Conservation (phyloP, 2,888 invertebrate genomes). For the Gerosis bhagava region DNA sequence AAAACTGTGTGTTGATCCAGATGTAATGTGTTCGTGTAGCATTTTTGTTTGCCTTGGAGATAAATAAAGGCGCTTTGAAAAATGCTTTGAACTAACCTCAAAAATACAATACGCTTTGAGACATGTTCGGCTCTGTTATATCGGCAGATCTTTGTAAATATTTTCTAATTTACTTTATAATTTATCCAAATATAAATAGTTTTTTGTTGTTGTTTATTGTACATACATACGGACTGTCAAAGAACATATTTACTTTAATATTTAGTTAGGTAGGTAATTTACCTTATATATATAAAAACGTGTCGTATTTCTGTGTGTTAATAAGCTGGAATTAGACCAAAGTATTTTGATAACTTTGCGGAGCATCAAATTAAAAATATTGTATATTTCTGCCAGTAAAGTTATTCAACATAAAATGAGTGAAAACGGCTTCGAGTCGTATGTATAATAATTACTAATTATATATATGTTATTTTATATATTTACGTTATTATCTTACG, state of each 20-base stretch:
- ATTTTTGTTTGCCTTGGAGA: conserved; percentile 72
- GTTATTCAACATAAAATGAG: conserved; percentile 56
- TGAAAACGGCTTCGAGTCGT: conserved; percentile 56
- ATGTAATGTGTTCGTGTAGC: conserved; percentile 41
- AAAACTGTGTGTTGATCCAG: conserved; percentile 69
- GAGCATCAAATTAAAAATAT: conserved; percentile 33
- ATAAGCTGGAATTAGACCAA: conserved; percentile 87
- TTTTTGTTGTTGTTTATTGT: conserved; percentile 30
- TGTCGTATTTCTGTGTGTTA: conserved; percentile 57
- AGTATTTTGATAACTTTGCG: conserved; percentile 80
- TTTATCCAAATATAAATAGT: conserved; percentile 38
- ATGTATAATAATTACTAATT: too few species aligned
- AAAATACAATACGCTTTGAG: conserved; percentile 43
- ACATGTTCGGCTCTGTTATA: conserved; percentile 62
- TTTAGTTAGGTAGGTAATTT: conserved; percentile 34
- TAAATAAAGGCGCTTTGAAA: conserved; percentile 67
- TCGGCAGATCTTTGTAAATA: conserved; percentile 80
- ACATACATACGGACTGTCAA: conserved; percentile 39
- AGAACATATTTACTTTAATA: too few species aligned
- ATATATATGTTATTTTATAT: too few species aligned
- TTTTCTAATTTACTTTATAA: conserved; percentile 56
- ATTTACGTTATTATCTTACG: conserved; percentile 30
- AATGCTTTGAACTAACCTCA: conserved; percentile 52
- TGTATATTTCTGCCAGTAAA: conserved; percentile 68
- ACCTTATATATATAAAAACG: conserved; percentile 31